Base-by-base conservation (phyloP, 2,888 invertebrate species). In the Cacoxenus indagator region DNA sequence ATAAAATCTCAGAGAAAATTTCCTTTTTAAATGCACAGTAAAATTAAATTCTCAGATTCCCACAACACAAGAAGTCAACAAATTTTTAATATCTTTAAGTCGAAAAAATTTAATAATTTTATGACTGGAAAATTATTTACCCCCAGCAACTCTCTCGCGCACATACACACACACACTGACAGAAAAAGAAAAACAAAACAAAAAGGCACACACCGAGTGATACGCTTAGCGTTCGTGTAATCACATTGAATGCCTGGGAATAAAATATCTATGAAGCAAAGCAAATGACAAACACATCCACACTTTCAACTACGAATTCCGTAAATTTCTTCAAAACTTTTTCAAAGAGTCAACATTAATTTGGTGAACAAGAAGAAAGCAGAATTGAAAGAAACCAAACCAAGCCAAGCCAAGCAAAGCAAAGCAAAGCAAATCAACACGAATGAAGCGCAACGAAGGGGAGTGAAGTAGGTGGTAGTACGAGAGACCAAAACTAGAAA, bases 401-500 rank as follows among this genome's bases (percentile, higher is more conserved):
- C 8, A 37, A 37, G 37, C 14, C 14, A 37, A 37, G 14, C 8
- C 9, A 37, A 37, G 14, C 37, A 8, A 37, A 37, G 14, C 37
- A 29, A 57, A 57, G 27, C 57, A 57, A 57, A 57, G 29, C 27
- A 14, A 37, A 37, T 37, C 37, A 14, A 37, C 1, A 2, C 4
- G 37, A 37, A 37, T 2, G 37, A 37, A 31, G 9, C 31, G 31
- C 4, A 31, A 31, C 31, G 19, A 48, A 19, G 8, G 48, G 48
- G 17, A 48, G 17, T 14, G 4, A 48, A 22, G 48, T 51, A 51
- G 19, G 22, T 19, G 19, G 19, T 9, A 8, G 37, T 9, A 45
- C 45, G 43, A 19, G 45, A 61, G 64, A 65, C 64, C 57, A 65
- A 67, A 70, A 70, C 59, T 68, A 72, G 71, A 77, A n/a, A 68